Evolutionary conservation across 1,140 invertebrate species (phyloP), one percentile per base, ranked within the genome.

Genomic region (Drosophila sturtevanti): DNA sequence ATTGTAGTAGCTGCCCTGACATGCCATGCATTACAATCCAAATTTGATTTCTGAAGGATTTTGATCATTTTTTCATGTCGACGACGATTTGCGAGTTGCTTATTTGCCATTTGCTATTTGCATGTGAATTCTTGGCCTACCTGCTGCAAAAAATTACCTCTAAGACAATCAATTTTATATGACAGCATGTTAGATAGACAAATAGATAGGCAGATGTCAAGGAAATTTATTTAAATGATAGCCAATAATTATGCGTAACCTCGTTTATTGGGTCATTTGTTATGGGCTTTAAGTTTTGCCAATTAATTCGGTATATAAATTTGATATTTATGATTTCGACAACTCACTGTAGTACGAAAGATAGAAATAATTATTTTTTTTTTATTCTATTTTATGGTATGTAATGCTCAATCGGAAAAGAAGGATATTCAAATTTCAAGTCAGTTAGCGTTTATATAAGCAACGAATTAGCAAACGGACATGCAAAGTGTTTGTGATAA

Each of bases 21-120:
- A 81, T 82, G 82, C 68, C 84, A 72, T 73, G 72, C 85, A 77
- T 76, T 70, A 69, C 79, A 80, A 89, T 89, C 79, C 76, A 59
- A 78, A 79, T 89, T 89, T 84, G 84, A 89, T 89, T 89, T 89
- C 68, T 71, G 84, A 89, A 89, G 84, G 84, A 84, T 89, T 89
- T 89, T 72, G 72, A 89, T 89, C 79, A 89, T 82, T 87, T 72
- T 81, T 75, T 44, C 64, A 80, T 70, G 81, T 80, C 77, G 51
- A 64, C 81, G 55, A 37, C 78, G 74, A 78, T 86, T 90, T 86
- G 86, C 76, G 73, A 48, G 16, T 48, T 48, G 41, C 41, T 48
- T 48, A 48, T 48, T 48, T 48, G 27, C 44, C 7, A 51, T 51
- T 51, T 51, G 18, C 63, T 52, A 66, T 70, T 81, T 76, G 77